phyloP scores from a whole-genome alignment of 2,888 invertebrate genomes.

The Sphaerophoria rueppellii region DNA sequence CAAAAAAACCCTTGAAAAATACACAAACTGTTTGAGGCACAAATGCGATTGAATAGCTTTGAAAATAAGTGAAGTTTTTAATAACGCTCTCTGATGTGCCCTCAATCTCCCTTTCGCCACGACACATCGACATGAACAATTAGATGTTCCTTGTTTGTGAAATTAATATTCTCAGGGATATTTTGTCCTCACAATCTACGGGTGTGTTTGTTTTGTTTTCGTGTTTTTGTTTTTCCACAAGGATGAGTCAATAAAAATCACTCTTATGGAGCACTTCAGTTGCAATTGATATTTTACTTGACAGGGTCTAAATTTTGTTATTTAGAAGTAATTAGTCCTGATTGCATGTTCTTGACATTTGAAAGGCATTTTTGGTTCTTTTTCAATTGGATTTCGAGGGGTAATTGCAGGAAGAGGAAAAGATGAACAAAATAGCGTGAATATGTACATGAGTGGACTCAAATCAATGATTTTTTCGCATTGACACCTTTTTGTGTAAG shows the following conservation, averaged over 20 bases:
- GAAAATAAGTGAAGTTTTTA: slow-evolving; percentile 28
- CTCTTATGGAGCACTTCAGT: not conserved
- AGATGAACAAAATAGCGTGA: too few relatives aligned
- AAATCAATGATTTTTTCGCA: too few relatives aligned
- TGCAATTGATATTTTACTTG: not conserved
- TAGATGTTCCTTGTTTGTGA: not conserved
- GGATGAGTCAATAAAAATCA: slow-evolving; percentile 13
- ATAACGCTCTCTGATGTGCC: slow-evolving; percentile 13
- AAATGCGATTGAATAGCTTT: not conserved
- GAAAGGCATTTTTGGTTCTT: slow-evolving; percentile 1
- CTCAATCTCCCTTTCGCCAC: too few relatives aligned
- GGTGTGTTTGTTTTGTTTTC: slow-evolving; percentile 9
- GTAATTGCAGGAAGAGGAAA: not conserved
- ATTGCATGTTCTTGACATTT: slow-evolving; percentile 24
- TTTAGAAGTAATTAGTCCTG: slow-evolving; percentile 12
- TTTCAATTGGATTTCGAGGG: not conserved
- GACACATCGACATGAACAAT: not conserved
- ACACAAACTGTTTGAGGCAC: not conserved
- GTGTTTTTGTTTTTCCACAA: not conserved
- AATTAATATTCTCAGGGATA: slow-evolving; percentile 7
- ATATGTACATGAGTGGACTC: too few relatives aligned
- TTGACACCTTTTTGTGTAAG: too few relatives aligned
- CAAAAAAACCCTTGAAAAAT: slow-evolving; percentile 18
- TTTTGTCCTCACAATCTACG: not conserved
- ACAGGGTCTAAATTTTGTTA: not conserved